phyloP scores from a whole-genome alignment of 2,113 vertebrate genomes.

The Synchiropus splendidus region DNA sequence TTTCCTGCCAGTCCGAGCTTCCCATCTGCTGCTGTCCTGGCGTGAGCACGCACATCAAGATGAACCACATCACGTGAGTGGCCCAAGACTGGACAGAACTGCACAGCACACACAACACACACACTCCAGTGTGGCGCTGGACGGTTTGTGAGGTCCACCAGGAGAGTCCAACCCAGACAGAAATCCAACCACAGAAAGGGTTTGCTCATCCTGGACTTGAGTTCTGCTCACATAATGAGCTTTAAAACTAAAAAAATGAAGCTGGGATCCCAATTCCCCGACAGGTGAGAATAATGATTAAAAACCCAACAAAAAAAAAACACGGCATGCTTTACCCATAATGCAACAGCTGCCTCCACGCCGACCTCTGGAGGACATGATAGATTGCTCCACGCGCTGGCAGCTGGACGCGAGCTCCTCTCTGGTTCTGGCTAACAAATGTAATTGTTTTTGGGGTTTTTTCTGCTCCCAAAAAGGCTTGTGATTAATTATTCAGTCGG shows the following conservation, averaged over 20 bases:
- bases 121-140: not conserved
- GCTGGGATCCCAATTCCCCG: not conserved
- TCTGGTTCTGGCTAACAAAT: slow-evolving; percentile 42
- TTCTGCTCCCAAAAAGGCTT: slow-evolving; percentile 32
- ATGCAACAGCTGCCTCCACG: slow-evolving; percentile 28
- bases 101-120: slow-evolving; percentile 1
- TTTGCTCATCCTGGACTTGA: slow-evolving; percentile 2
- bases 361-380: slow-evolving; percentile 19
- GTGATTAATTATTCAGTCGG: slow-evolving; percentile 59
- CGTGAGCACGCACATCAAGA: slow-evolving; percentile 21
- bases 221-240: not conserved
- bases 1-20: slow-evolving; percentile 28
- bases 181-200: slow-evolving; percentile 2
- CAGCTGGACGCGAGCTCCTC: slow-evolving; percentile 42
- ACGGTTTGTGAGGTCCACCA: slow-evolving; percentile 10
- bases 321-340: slow-evolving; percentile 21
- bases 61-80: slow-evolving; percentile 37
- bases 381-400: slow-evolving; percentile 37
- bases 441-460: slow-evolving; percentile 46
- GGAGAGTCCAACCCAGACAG: slow-evolving; percentile 6
- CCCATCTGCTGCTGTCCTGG: slow-evolving; percentile 61
- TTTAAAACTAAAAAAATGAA: slow-evolving; percentile 1
- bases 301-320: slow-evolving; percentile 4
- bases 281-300: slow-evolving; percentile 14
- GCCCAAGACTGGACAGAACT: slow-evolving; percentile 14